Evolutionary conservation across 2,113 vertebrate genomes (phyloP).

Genomic region (Osmerus mordax): DNA sequence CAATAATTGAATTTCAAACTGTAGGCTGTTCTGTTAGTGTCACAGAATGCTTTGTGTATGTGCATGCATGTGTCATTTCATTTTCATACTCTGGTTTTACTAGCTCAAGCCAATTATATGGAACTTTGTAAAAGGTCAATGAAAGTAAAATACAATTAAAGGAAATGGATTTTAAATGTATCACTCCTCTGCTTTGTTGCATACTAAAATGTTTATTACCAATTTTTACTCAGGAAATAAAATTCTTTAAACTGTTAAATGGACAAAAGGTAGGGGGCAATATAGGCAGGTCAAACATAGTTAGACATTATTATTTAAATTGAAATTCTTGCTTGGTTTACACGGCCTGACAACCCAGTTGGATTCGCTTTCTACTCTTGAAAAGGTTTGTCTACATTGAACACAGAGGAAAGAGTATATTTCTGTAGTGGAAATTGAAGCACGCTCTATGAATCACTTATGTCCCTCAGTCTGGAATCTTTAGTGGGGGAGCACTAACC

Average conservation of each 20-base stretch:
- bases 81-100: not conserved
- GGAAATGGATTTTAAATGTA: no score
- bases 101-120: not conserved
- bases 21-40: not conserved
- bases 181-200: not conserved
- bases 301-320: not conserved
- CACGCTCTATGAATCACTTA: not conserved
- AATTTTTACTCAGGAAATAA: not conserved
- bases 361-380: not conserved
- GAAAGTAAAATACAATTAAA: not conserved
- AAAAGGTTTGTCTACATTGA: no score
- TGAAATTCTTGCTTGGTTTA: no score
- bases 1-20: constrained; percentile 7
- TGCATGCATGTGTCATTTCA: not conserved
- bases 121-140: not conserved
- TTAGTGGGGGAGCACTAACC: not conserved
- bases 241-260: not conserved
- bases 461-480: not conserved
- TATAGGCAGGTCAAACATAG: not conserved
- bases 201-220: constrained; percentile 1
- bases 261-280: not conserved
- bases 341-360: not conserved
- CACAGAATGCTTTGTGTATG: not conserved
- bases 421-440: constrained; percentile 3
- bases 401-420: not conserved